phyloP scores from a whole-genome alignment of 2,888 invertebrate species.

The Geotrupes spiniger region DNA sequence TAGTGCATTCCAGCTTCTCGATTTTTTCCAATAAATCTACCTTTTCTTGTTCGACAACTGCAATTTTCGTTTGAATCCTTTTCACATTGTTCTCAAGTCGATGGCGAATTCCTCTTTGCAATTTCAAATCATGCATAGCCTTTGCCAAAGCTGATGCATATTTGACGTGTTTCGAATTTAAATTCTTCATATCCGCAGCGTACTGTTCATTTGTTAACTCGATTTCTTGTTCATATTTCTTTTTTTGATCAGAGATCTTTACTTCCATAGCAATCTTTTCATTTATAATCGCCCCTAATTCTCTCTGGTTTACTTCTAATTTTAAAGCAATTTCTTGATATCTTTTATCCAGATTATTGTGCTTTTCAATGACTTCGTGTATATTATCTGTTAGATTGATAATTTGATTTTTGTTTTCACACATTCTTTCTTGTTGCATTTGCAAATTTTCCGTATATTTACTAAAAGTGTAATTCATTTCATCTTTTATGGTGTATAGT shows the following conservation, averaged over 20 bases:
- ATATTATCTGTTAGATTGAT: slow-evolving; percentile 29
- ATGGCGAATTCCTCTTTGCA: slow-evolving; percentile 15
- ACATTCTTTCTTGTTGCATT: slow-evolving; percentile 25
- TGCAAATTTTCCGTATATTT: slow-evolving; percentile 28
- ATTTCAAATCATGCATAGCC: slow-evolving; percentile 28
- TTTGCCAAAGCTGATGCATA: slow-evolving; percentile 19
- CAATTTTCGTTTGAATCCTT: slow-evolving; percentile 11
- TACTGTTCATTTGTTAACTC: slow-evolving; percentile 20
- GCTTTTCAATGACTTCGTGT: slow-evolving; percentile 27
- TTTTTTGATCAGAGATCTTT: slow-evolving; percentile 21
- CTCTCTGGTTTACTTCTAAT: slow-evolving; percentile 11
- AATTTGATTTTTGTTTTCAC: slow-evolving; percentile 26
- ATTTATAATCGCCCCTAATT: slow-evolving; percentile 15
- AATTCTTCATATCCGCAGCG: slow-evolving; percentile 13
- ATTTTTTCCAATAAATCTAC: slow-evolving; percentile 12
- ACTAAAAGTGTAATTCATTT: slow-evolving; percentile 23
- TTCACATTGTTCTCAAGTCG: slow-evolving; percentile 19
- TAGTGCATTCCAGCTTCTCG: slow-evolving; percentile 9
- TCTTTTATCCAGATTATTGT: slow-evolving; percentile 24
- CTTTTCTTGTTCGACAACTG: slow-evolving; percentile 17
- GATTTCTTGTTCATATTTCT: slow-evolving; percentile 22
- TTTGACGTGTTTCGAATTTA: slow-evolving; percentile 12
- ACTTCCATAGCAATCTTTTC: slow-evolving; percentile 21
- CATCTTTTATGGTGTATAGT: slow-evolving; percentile 23
- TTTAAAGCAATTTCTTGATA: slow-evolving; percentile 13